A percentile compares a stretch with the other conserved stretches of the same genome.
phyloP scores from a whole-genome alignment of 2,797 vertebrate genomes.

The Acipenser ruthenus region DNA sequence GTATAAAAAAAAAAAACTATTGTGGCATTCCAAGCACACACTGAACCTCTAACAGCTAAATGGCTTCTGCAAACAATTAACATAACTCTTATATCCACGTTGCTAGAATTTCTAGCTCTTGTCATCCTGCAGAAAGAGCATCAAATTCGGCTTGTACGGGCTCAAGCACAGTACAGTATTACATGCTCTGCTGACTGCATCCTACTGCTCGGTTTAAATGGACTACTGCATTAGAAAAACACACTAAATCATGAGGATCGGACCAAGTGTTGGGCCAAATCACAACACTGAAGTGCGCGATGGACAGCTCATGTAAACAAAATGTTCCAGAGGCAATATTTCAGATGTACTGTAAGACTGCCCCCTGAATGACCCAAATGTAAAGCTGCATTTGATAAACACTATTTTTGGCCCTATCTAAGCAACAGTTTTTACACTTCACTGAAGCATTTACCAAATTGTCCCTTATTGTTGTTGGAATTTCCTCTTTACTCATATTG shows the following conservation, averaged over 20 bases:
- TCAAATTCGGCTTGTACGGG: constrained; percentile 21
- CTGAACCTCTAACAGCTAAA: constrained; percentile 5
- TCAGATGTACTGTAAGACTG: constrained; percentile 11
- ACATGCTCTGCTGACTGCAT: constrained; percentile 8
- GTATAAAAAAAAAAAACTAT: too few species aligned
- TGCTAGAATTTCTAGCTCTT: constrained; percentile 23
- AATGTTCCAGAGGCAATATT: constrained; percentile 10
- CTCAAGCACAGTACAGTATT: constrained; percentile 6
- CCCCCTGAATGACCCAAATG: constrained; percentile 7
- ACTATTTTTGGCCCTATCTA: too few species aligned
- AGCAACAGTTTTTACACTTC: too few species aligned
- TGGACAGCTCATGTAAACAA: constrained; percentile 22
- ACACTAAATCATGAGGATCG: not conserved
- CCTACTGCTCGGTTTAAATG: constrained; percentile 7
- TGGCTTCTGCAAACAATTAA: constrained; percentile 43
- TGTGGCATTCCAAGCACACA: too few species aligned
- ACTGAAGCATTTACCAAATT: too few species aligned
- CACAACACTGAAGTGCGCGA: constrained; percentile 20
- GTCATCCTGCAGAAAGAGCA: constrained; percentile 19
- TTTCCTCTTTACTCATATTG: too few species aligned
- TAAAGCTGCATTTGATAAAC: too few species aligned
- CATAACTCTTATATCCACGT: constrained; percentile 30
- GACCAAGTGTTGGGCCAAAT: constrained; percentile 13
- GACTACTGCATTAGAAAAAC: constrained; percentile 12
- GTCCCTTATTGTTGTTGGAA: too few species aligned